These are phyloP conservation scores for Zingel zingel DNA, from an alignment of 2,113 vertebrate species.

Conservation along the genomic window DNA sequence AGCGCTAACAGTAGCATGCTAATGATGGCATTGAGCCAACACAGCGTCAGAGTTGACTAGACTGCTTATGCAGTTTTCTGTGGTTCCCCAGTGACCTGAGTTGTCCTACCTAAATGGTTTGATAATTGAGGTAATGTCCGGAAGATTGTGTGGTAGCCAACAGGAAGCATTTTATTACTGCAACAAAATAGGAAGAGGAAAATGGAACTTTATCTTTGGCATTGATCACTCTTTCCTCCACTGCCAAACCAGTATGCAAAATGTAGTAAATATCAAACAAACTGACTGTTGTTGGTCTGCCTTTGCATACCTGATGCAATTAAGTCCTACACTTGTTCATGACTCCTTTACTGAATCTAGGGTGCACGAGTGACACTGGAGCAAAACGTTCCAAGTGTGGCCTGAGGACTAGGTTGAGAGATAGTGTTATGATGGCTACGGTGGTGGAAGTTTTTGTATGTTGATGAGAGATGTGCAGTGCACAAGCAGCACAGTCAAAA, in stretches of 20 bases:
- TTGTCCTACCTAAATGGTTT: background rate
- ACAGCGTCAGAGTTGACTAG: background rate
- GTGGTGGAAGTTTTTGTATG: conserved; percentile 7
- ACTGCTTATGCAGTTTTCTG: background rate
- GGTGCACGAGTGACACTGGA: conserved; percentile 1
- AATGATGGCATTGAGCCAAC: background rate
- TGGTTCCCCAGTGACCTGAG: background rate
- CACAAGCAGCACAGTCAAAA: conserved; percentile 5
- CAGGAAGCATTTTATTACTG: conserved; percentile 21
- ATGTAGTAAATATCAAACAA: background rate
- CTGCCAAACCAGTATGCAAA: conserved; percentile 9
- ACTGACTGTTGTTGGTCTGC: background rate
- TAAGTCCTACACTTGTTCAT: background rate
- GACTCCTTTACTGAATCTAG: background rate
- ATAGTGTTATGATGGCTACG: background rate
- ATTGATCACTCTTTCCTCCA: background rate
- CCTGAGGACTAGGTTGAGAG: conserved; percentile 3
- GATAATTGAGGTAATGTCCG: background rate
- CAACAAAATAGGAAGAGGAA: background rate
- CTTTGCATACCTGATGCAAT: background rate
- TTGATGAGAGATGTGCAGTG: conserved; percentile 3
- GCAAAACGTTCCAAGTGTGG: conserved; percentile 18
- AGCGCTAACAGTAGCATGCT: background rate
- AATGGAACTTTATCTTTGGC: conserved; percentile 26
- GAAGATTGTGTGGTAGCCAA: conserved; percentile 6